phyloP scores from a whole-genome alignment of 2,888 invertebrate species.

The Suillia variegata region DNA sequence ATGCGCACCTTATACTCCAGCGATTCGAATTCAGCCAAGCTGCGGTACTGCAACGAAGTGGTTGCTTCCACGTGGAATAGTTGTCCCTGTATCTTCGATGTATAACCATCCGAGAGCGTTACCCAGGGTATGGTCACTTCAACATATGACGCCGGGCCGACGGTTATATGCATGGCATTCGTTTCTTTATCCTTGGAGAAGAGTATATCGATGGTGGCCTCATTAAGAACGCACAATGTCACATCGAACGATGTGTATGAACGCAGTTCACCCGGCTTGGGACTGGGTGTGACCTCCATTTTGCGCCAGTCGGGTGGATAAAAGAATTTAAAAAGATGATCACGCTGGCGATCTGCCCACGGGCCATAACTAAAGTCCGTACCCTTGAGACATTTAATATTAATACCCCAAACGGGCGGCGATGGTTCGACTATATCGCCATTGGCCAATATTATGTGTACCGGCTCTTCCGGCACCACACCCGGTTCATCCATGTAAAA shows the following conservation, averaged over 20 bases:
- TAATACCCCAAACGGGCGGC: conserved; percentile 94
- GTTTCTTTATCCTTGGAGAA: conserved; percentile 93
- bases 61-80: conserved; percentile 93
- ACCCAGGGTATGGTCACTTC: conserved; percentile 97
- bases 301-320: conserved; percentile 87
- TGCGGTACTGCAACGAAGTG: conserved; percentile 91
- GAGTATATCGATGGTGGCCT: conserved; percentile 93
- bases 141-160: conserved; percentile 93
- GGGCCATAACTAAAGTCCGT: conserved; percentile 96
- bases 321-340: conserved; percentile 93
- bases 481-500: conserved; percentile 97
- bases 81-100: conserved; percentile 90
- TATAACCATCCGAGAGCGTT: conserved; percentile 83
- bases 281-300: conserved; percentile 78
- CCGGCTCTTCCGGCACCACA: conserved; percentile 88
- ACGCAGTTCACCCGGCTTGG: conserved; percentile 85
- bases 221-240: conserved; percentile 85
- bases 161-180: conserved; percentile 94
- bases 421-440: conserved; percentile 92
- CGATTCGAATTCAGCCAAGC: conserved; percentile 92
- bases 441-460: conserved; percentile 85
- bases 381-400: conserved; percentile 93
- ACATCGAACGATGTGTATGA: conserved; percentile 92
- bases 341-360: conserved; percentile 97
- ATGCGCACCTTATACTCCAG: conserved; percentile 81